Evolutionary conservation across 2,113 vertebrate genomes (phyloP).

Genomic region (Ramphastos sulfuratus): DNA sequence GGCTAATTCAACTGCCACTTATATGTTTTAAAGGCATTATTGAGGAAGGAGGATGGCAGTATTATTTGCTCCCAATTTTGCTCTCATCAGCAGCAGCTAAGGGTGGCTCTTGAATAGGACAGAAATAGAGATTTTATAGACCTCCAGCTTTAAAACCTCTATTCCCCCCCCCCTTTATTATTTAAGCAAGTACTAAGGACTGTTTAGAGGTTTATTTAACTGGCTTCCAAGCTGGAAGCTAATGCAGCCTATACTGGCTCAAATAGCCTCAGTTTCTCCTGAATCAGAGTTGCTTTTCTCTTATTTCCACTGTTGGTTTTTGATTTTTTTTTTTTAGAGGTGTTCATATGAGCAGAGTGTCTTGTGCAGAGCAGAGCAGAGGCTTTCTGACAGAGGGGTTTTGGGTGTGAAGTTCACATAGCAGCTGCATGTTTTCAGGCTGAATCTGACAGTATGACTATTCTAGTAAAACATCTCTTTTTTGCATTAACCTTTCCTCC

Average conservation of each 20-base stretch:
- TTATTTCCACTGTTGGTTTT: not conserved
- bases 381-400: not conserved
- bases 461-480: not conserved
- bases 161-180: not conserved
- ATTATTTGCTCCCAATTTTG: slow-evolving; percentile 64
- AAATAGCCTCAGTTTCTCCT: not conserved
- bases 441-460: not conserved
- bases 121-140: slow-evolving; percentile 53
- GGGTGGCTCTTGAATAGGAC: slow-evolving; percentile 22
- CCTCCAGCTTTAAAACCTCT: slow-evolving; percentile 5
- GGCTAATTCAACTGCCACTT: slow-evolving; percentile 66
- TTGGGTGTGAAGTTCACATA: not conserved
- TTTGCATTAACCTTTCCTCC: not conserved
- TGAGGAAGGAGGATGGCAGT: slow-evolving; percentile 44
- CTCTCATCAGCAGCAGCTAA: slow-evolving; percentile 47
- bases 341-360: not conserved
- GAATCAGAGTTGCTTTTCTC: not conserved
- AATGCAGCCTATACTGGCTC: not conserved
- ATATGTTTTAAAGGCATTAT: slow-evolving; percentile 61
- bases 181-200: slow-evolving; percentile 51
- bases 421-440: not conserved
- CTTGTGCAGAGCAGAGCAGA: not conserved
- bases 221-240: not conserved
- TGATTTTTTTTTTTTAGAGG: not conserved
- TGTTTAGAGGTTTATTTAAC: slow-evolving; percentile 45